phyloP scores from a whole-genome alignment of 2,113 vertebrate species.

The Thymallus thymallus region DNA sequence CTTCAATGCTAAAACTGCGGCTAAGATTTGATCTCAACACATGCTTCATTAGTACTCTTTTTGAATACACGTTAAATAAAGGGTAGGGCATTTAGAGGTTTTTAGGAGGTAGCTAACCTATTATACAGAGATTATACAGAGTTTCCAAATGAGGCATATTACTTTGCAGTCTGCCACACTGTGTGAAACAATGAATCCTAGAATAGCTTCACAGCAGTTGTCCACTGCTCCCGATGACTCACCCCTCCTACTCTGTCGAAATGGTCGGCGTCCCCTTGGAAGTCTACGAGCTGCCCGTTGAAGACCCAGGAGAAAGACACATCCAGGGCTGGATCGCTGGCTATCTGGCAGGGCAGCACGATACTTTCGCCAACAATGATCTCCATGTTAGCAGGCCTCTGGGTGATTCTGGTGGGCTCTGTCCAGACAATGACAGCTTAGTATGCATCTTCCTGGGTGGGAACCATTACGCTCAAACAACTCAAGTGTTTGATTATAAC shows the following conservation, averaged over 20 bases:
- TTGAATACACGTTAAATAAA: too few relatives aligned
- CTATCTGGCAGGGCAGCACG: slow-evolving; percentile 90
- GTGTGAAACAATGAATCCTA: too few relatives aligned
- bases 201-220: slow-evolving; percentile 27
- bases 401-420: slow-evolving; percentile 90
- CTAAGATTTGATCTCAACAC: too few relatives aligned
- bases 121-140: too few relatives aligned
- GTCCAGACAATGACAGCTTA: slow-evolving; percentile 51
- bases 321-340: slow-evolving; percentile 85
- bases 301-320: slow-evolving; percentile 93
- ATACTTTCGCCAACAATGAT: slow-evolving; percentile 93
- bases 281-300: slow-evolving; percentile 84
- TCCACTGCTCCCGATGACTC: slow-evolving; percentile 70
- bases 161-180: too few relatives aligned
- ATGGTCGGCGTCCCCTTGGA: slow-evolving; percentile 84
- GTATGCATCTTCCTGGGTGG: slow-evolving; percentile 44
- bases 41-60: too few relatives aligned
- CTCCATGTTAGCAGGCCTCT: slow-evolving; percentile 90
- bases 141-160: too few relatives aligned
- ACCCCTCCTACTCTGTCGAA: slow-evolving; percentile 94
- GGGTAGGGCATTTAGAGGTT: too few relatives aligned
- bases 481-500: neutral
- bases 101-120: too few relatives aligned
- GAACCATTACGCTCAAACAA: slow-evolving; percentile 36
- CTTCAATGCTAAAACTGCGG: too few relatives aligned